phyloP scores from a whole-genome alignment of 2,888 invertebrate species.

The Vesta saturnalis region DNA sequence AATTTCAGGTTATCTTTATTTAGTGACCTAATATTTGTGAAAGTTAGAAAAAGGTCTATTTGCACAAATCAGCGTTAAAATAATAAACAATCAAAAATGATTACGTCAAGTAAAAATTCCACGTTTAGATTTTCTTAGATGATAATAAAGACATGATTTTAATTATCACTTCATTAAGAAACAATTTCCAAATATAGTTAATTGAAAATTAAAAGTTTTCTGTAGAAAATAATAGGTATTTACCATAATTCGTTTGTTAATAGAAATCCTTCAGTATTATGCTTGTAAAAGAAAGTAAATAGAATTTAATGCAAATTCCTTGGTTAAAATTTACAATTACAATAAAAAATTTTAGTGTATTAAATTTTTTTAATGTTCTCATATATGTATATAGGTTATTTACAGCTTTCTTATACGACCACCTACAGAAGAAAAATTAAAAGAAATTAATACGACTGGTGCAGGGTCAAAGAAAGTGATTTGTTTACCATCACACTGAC shows the following conservation, averaged over 20 bases:
- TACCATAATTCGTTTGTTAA: neutral
- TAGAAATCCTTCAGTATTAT: neutral
- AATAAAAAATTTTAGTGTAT: neutral
- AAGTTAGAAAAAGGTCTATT: too few species aligned
- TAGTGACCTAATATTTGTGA: too few species aligned
- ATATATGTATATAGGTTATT: neutral
- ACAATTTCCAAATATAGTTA: too few species aligned
- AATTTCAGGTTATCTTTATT: too few species aligned
- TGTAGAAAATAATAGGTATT: too few species aligned
- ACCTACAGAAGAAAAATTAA: constrained; percentile 4
- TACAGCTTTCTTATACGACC: neutral
- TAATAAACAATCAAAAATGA: too few species aligned
- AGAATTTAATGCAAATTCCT: neutral
- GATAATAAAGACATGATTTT: too few species aligned
- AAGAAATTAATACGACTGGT: constrained; percentile 18
- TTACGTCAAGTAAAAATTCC: too few species aligned
- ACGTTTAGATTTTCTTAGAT: too few species aligned
- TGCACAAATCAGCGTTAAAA: too few species aligned
- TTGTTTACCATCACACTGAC: constrained; percentile 42
- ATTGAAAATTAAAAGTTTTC: too few species aligned
- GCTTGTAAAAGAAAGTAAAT: constrained; percentile 8
- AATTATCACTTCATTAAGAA: too few species aligned
- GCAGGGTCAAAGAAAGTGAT: constrained; percentile 50
- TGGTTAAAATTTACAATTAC: neutral
- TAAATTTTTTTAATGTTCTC: neutral